Percentiles rank a stretch among this genome's conserved stretches.
Conservation (phyloP, 2,888 invertebrate species). For the Chironomus tentans region DNA sequence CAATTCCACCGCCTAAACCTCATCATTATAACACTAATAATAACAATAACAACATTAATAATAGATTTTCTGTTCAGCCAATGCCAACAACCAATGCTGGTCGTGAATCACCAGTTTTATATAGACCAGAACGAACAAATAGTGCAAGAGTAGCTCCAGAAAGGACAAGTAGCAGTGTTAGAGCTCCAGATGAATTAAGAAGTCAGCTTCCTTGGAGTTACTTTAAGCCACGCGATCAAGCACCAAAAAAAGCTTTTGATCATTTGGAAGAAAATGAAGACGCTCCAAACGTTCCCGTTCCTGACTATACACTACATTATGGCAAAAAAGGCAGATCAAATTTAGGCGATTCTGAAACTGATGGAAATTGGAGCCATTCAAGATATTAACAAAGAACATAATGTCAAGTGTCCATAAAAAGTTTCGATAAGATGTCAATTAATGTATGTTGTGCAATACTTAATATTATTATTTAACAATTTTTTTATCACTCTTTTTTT, state of each 20-base stretch:
- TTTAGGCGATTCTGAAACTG: slow-evolving; percentile 28
- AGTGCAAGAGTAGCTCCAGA: not conserved
- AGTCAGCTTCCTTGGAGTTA: slow-evolving; percentile 55
- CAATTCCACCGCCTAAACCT: slow-evolving; percentile 14
- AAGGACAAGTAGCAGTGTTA: not conserved
- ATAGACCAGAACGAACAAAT: not conserved
- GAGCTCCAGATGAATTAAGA: slow-evolving; percentile 43
- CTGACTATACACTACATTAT: slow-evolving; percentile 48
- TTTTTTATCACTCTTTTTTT: not conserved
- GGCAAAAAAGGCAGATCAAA: slow-evolving; percentile 37
- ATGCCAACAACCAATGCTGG: no score
- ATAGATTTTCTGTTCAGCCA: not conserved
- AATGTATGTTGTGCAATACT: not conserved
- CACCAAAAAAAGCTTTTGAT: slow-evolving; percentile 39
- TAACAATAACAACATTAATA: not conserved
- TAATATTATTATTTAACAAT: not conserved
- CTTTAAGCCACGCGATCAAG: slow-evolving; percentile 41
- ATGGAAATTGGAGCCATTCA: slow-evolving; percentile 7
- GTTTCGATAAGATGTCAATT: not conserved
- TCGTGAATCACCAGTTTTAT: not conserved
- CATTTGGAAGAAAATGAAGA: slow-evolving; percentile 46
- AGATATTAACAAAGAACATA: slow-evolving; percentile 2
- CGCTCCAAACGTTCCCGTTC: slow-evolving; percentile 50
- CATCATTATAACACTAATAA: no score
- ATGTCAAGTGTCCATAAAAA: not conserved